Conservation (phyloP, 2,888 invertebrate genomes). For the Ypsolopha sequella region DNA sequence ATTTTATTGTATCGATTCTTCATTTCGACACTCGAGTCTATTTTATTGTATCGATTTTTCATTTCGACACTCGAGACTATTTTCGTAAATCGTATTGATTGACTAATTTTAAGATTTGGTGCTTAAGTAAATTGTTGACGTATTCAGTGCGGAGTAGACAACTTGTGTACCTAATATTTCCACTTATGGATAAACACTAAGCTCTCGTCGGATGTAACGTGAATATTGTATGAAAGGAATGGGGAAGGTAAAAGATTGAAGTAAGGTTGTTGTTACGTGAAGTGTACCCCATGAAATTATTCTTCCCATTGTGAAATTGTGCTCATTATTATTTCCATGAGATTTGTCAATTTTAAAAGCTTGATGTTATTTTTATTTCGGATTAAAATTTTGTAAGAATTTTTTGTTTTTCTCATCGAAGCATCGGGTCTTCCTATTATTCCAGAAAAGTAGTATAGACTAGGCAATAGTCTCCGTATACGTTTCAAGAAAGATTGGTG, state of each 20-base stretch:
- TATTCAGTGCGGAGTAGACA: neutral
- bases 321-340: constrained; percentile 62
- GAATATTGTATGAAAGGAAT: too few species aligned
- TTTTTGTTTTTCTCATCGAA: constrained; percentile 7
- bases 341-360: constrained; percentile 61
- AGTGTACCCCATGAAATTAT: constrained; percentile 24
- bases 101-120: constrained; percentile 8
- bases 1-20: constrained; percentile 32
- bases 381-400: constrained; percentile 57
- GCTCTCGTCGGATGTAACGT: neutral
- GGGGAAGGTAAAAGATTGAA: neutral
- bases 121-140: constrained; percentile 8
- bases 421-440: too few species aligned
- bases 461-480: too few species aligned
- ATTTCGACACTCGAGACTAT: constrained; percentile 12
- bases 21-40: constrained; percentile 11
- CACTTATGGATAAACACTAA: neutral
- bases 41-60: constrained; percentile 30
- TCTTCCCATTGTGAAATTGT: constrained; percentile 57
- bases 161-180: neutral
- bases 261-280: neutral
- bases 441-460: too few species aligned
- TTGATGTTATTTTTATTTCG: constrained; percentile 67
- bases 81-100: constrained; percentile 15
- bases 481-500: too few species aligned